Base-by-base conservation (phyloP, 2,113 vertebrate genomes). In the Syngnathoides biaculeatus region DNA sequence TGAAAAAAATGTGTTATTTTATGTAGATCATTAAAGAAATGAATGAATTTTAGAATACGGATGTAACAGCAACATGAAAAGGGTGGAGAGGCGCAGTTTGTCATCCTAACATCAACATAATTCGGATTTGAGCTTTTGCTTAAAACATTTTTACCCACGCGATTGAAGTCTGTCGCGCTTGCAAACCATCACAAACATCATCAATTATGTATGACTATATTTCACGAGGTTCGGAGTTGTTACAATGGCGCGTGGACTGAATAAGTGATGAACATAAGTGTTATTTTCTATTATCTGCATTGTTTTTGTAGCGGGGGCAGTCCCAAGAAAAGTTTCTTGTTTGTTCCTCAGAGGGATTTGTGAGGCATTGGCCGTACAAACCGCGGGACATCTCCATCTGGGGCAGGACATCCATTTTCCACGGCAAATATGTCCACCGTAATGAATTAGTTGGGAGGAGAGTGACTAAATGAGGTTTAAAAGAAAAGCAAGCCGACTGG, bases 391-490 rank as follows among this genome's bases (percentile, higher is more conserved):
- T 86, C 79, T 79, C 66, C 86, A 89, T 87, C 82, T 87, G 77
- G 87, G 83, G 81, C 89, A 87, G 80, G 72, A 69, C 84, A 86
- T 90, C 74, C 77, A 82, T 86, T 85, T 83, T 66, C 75, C 53
- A 81, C 65, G 65, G 80, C 61, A 87, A 89, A 88, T 78, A 82
- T 74, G 39, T 79, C 68, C 56, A 64, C 76, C 67, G 17, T 81
- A 82, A 87, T 83, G 85, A 88, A 86, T 86, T 87, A 84, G 69
- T 45, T 24, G 83, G 78, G 87, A 89, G 63, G 68, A 78, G 69
- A 84, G 81, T 63, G 72, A 74, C 79, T 66, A 88, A 87, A 90
- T 87, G 86, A 89, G 86, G 69, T 17, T 30, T 30, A 15, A 27
- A 56, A 56, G 27, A 27, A 19, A 30, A 15, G 11, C 56, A 72